Evolutionary conservation across 2,797 vertebrate species (phyloP).

Genomic region (Staurois parvus): DNA sequence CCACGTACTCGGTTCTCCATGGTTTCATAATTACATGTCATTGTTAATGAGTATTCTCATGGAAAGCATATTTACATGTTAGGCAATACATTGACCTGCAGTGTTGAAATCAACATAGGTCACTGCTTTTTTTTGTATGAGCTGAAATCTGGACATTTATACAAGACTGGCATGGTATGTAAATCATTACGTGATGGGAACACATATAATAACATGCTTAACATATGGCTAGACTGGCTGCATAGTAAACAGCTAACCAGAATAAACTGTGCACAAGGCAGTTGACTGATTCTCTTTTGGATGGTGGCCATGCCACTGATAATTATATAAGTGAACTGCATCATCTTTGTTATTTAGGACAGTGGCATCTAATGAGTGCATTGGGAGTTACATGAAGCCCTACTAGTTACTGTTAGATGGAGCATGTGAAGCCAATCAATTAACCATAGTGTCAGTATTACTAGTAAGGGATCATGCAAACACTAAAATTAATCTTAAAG

Average conservation of each 20-base stretch:
- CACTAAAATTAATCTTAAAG: no score
- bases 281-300: neutral
- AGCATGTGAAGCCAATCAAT: neutral
- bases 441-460: no score
- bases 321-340: neutral
- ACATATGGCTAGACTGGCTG: neutral
- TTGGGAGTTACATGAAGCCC: neutral
- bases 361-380: neutral
- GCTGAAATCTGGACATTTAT: neutral
- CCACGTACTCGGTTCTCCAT: neutral
- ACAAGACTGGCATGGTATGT: neutral
- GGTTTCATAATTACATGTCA: slow-evolving; percentile 32
- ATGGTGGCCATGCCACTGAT: neutral
- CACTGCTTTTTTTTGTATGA: neutral
- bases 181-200: neutral
- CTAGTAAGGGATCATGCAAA: no score
- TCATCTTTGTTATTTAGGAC: neutral
- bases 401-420: neutral
- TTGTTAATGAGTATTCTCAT: slow-evolving; percentile 3
- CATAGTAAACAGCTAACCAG: neutral
- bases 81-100: slow-evolving; percentile 2
- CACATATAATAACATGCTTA: neutral
- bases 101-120: neutral
- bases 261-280: no score
- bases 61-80: slow-evolving; percentile 21